These are phyloP conservation scores for Falco biarmicus DNA, from an alignment of 2,797 vertebrate species.

Conservation along the genomic window DNA sequence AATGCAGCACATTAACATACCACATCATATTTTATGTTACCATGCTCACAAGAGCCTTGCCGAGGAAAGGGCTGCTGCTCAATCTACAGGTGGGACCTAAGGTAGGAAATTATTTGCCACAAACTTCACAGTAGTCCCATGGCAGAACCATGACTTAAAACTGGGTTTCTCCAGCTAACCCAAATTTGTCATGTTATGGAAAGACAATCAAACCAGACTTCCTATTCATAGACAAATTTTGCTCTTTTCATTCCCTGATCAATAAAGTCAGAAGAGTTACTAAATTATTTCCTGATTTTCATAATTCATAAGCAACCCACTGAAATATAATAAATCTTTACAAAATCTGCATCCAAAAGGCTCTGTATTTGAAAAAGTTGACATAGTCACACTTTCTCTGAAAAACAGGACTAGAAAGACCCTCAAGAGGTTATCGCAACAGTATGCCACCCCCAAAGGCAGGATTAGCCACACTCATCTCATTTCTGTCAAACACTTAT, in stretches of 20 bases:
- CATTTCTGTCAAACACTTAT: neutral
- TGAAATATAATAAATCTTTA: neutral
- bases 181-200: neutral
- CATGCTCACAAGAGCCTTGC: neutral
- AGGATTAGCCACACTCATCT: neutral
- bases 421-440: neutral
- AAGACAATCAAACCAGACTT: neutral
- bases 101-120: neutral
- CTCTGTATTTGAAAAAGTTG: neutral
- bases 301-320: neutral
- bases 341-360: neutral
- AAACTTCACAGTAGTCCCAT: neutral
- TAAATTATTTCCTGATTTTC: neutral
- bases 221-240: neutral
- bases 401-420: neutral
- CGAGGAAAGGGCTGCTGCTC: neutral
- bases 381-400: neutral
- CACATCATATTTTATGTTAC: neutral
- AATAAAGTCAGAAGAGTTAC: neutral
- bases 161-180: neutral
- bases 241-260: neutral
- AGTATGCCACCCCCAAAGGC: neutral
- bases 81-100: neutral
- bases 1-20: neutral
- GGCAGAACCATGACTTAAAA: neutral